Evolutionary conservation across 1,140 invertebrate genomes (phyloP).

Genomic region (Leptopilina clavipes): DNA sequence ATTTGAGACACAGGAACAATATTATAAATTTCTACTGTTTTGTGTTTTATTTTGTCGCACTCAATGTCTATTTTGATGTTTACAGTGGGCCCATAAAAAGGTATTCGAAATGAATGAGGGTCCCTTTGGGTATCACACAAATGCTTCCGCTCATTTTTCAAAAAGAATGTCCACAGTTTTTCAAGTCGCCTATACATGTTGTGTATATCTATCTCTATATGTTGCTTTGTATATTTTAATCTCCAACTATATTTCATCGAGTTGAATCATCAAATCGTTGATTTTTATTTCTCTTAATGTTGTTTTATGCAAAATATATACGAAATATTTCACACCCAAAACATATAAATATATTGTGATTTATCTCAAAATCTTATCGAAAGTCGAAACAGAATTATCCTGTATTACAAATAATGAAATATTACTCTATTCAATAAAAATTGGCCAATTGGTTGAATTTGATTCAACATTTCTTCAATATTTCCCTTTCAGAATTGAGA

Average conservation of each 20-base stretch:
- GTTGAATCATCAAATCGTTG: neutral
- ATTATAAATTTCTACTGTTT: neutral
- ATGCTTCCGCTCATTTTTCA: conserved; percentile 45
- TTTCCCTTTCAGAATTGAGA: too few species aligned
- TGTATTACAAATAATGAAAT: too few species aligned
- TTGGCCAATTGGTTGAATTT: too few species aligned
- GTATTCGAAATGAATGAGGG: conserved; percentile 34
- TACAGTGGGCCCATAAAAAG: neutral
- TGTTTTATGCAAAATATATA: conserved; percentile 28
- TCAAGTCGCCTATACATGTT: conserved; percentile 5
- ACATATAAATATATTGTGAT: too few species aligned
- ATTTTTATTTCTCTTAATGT: neutral
- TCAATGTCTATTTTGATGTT: conserved; percentile 7
- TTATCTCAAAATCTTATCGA: too few species aligned
- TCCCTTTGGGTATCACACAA: conserved; percentile 37
- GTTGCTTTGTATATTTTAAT: conserved; percentile 30
- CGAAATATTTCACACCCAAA: conserved; percentile 10
- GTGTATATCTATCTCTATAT: neutral
- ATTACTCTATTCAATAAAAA: too few species aligned
- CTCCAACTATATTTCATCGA: conserved; percentile 30
- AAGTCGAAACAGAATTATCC: too few species aligned
- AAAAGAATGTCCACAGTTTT: conserved; percentile 40
- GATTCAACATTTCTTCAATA: too few species aligned
- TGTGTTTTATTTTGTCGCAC: neutral
- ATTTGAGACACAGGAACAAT: too few species aligned